Conservation (phyloP, 2,797 vertebrate genomes). For the Anisognathus igniventris region DNA sequence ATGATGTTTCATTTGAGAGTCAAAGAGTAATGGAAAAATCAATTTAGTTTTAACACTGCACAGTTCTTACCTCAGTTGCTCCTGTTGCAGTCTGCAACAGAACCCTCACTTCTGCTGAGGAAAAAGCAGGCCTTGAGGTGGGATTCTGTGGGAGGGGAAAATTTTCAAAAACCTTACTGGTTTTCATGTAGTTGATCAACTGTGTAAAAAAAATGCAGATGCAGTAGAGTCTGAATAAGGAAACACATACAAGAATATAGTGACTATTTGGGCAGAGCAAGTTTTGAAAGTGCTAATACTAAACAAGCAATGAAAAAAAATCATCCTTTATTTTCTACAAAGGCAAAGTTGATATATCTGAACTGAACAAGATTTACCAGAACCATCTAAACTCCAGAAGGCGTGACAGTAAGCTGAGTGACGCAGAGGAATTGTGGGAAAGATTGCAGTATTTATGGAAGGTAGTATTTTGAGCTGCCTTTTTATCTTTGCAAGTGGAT, state of each 20-base stretch:
- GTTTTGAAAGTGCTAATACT: conserved; percentile 5
- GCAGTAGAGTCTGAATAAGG: background rate
- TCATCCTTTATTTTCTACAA: conserved; percentile 42
- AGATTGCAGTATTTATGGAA: conserved; percentile 85
- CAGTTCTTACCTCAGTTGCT: background rate
- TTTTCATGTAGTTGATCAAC: background rate
- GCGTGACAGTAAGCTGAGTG: conserved; percentile 46
- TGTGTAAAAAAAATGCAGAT: background rate
- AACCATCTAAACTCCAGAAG: conserved; percentile 67
- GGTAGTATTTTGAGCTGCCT: conserved; percentile 78
- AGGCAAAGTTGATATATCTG: conserved; percentile 88
- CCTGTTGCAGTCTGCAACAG: background rate
- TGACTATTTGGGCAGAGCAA: background rate
- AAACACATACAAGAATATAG: background rate
- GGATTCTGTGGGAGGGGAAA: background rate
- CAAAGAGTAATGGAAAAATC: background rate
- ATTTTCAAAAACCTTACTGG: background rate
- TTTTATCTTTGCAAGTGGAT: conserved; percentile 51
- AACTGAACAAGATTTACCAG: conserved; percentile 81
- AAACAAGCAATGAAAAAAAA: background rate
- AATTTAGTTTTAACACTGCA: background rate
- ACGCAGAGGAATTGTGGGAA: conserved; percentile 75
- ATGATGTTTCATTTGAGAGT: background rate
- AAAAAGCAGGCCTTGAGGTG: background rate
- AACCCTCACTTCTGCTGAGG: background rate